phyloP scores from a whole-genome alignment of 2,888 invertebrate genomes.

The Pelosia muscerda region DNA sequence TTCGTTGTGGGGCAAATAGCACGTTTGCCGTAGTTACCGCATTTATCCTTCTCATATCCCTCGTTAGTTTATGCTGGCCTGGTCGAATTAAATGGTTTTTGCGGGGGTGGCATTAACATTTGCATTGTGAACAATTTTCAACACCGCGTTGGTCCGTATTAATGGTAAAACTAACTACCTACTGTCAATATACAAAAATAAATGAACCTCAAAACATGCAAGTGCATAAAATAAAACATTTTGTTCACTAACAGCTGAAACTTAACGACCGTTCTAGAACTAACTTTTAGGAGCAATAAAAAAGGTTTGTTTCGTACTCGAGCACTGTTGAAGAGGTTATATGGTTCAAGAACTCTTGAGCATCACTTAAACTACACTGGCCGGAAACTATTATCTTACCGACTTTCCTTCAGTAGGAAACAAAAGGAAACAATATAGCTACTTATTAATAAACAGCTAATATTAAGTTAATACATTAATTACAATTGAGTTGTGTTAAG shows the following conservation, averaged over 20 bases:
- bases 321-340: conserved; percentile 16
- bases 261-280: conserved; percentile 9
- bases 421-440: not conserved
- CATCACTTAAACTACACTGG: conserved; percentile 15
- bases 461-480: too few species aligned
- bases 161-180: too few species aligned
- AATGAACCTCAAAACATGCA: not conserved
- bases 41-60: conserved; percentile 60
- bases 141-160: too few species aligned
- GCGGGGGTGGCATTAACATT: conserved; percentile 60
- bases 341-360: conserved; percentile 16
- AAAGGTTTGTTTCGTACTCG: conserved; percentile 26
- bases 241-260: conserved; percentile 12
- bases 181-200: not conserved
- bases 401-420: conserved; percentile 1
- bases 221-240: conserved; percentile 15
- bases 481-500: too few species aligned
- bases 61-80: conserved; percentile 65
- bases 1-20: conserved; percentile 69
- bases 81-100: conserved; percentile 62
- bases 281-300: conserved; percentile 20
- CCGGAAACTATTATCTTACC: conserved; percentile 18
- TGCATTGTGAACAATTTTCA: conserved; percentile 13
- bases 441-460: not conserved
- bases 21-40: conserved; percentile 59